Percentiles rank a stretch among this genome's conserved stretches.
These are phyloP conservation scores for Hylomyscus alleni DNA, from an alignment of 2,797 vertebrate species.

Conservation along the genomic window DNA sequence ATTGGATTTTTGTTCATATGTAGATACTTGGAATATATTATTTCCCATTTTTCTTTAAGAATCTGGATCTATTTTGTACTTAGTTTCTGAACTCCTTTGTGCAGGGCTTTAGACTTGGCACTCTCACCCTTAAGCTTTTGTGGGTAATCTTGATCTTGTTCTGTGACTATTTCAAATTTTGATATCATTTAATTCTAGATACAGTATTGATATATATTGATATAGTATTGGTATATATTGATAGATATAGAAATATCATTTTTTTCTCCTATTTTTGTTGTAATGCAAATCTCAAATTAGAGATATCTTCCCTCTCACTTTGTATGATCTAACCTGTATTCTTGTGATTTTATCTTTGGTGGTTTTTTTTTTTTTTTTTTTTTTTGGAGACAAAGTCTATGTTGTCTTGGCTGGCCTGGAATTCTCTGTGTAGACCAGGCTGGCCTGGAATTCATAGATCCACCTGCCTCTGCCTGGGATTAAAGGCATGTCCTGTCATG, in stretches of 20 bases:
- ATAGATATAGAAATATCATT: not conserved
- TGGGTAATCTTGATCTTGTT: not conserved
- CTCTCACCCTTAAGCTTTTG: not conserved
- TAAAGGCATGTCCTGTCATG: not conserved
- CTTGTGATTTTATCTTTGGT: not conserved
- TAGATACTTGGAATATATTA: not conserved
- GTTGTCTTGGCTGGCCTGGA: too few species aligned
- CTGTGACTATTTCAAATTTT: not conserved
- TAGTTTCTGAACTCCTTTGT: not conserved
- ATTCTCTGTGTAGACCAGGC: not conserved
- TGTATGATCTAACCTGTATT: not conserved
- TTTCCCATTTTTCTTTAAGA: not conserved
- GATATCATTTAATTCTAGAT: not conserved
- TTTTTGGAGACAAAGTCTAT: not conserved
- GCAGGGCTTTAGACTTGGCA: not conserved
- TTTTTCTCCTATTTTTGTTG: not conserved
- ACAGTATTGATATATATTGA: not conserved
- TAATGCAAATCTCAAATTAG: not conserved
- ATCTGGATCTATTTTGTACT: not conserved
- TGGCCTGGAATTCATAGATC: not conserved
- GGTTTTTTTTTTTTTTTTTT: not conserved
- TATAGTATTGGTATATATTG: not conserved
- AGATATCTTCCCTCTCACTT: not conserved
- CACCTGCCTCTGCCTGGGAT: not conserved
- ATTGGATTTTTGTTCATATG: not conserved